Base-by-base conservation (phyloP, 2,888 invertebrate genomes). In the Slavum lentiscoides region DNA sequence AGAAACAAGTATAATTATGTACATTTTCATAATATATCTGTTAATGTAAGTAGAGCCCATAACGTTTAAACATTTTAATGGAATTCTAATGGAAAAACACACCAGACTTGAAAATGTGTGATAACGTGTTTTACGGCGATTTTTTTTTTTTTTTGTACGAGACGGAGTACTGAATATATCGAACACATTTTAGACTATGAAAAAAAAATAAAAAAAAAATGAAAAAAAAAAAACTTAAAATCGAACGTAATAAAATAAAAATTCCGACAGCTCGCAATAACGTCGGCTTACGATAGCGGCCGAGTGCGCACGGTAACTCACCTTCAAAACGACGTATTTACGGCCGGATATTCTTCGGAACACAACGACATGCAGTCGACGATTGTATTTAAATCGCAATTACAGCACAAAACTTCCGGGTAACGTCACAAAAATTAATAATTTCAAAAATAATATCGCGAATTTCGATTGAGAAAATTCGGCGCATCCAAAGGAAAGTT, bases 401-500 rank as follows among this genome's bases (percentile, higher is more conserved):
- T 30, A 15, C 21, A 17, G 17, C 62, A 62, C 23, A 37, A 23
- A 43, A 59, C 30, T 11, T 43, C 43, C 58, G 1, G 30, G 21
- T 37, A 66, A 68, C 4, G 23, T 4, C 49, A 8, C 15, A 23
- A 68, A n/a, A n/a, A 37, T 19, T 37, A 30, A 53, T 69, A 37
- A 21, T 58, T 75, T 77, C 21, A 11, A 55, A 77, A 69, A 62
- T 53, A 37, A 62, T 19, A 62, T 53, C 53, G 69, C 37, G 69
- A 6, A 61, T 61, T n/a, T 77, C 53, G 37, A 53, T 77, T 9
- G 61, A 49, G 43, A 69, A 49, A 77, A 69, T 53, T 77, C 77
- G 77, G 77, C 69, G 61, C 77, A 62, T 62, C 77, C 19, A 77
- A 76, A 77, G 77, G 69, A 77, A 77, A 30, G 23, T 69, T 77